A percentile compares a stretch with the other conserved stretches of the same genome.
phyloP scores from a whole-genome alignment of 2,888 invertebrate species.

The Tenthredo livida region DNA sequence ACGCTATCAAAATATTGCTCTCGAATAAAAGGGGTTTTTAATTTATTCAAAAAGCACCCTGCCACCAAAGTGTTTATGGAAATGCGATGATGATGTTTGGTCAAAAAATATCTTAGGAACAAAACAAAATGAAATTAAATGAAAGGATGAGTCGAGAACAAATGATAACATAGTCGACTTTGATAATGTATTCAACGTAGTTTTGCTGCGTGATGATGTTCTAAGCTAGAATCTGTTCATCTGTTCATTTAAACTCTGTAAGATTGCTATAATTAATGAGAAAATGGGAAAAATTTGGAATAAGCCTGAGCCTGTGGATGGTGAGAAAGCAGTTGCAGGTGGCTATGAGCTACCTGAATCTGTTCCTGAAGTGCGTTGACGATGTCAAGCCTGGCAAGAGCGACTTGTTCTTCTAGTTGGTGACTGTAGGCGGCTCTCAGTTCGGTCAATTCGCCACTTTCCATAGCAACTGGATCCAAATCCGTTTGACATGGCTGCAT shows the following conservation, averaged over 20 bases:
- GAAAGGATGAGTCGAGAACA: neutral
- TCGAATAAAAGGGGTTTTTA: conserved; percentile 40
- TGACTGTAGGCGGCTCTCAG: conserved; percentile 72
- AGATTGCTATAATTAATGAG: neutral
- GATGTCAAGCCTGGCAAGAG: conserved; percentile 85
- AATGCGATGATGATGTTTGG: neutral
- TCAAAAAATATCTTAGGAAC: neutral
- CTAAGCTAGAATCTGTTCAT: neutral
- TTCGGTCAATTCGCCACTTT: conserved; percentile 72
- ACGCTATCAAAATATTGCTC: conserved; percentile 53
- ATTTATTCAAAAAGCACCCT: conserved; percentile 43
- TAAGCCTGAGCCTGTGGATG: neutral
- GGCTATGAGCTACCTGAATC: conserved; percentile 83
- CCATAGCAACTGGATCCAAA: conserved; percentile 69
- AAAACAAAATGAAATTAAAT: neutral
- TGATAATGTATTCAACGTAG: neutral
- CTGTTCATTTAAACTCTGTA: neutral
- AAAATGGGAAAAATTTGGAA: neutral
- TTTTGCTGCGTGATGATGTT: neutral
- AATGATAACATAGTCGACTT: neutral
- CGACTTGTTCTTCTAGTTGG: conserved; percentile 82
- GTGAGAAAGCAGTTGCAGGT: conserved; percentile 52
- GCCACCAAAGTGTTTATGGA: conserved; percentile 15
- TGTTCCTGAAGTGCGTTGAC: conserved; percentile 85
- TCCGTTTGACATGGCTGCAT: conserved; percentile 77